Conservation (phyloP, 2,888 invertebrate genomes). For the Drosophila neoperkinsi region DNA sequence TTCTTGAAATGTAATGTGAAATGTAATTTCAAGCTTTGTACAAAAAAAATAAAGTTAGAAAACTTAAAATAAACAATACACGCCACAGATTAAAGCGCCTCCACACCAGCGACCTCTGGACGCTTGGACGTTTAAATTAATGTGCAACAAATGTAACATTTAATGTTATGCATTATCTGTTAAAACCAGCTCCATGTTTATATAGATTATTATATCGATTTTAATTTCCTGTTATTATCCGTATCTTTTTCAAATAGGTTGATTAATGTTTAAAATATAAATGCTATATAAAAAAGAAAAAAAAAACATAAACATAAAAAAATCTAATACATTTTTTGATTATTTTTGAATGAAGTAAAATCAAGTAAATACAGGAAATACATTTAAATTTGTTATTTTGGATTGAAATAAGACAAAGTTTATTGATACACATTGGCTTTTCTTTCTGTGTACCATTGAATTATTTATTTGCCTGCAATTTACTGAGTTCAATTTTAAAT, state of each 20-base stretch:
- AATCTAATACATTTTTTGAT: rapidly evolving
- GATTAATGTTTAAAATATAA: too few species aligned
- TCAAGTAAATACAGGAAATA: not conserved
- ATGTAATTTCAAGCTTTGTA: not conserved
- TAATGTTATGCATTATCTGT: too few species aligned
- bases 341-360: not conserved
- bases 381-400: too few species aligned
- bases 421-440: not conserved
- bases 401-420: not conserved
- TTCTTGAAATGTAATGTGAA: not conserved
- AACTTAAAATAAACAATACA: too few species aligned
- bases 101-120: too few species aligned
- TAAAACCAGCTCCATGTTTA: too few species aligned
- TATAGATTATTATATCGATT: too few species aligned
- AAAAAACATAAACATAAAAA: not conserved
- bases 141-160: too few species aligned
- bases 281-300: not conserved
- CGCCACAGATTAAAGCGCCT: too few species aligned
- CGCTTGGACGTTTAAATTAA: too few species aligned
- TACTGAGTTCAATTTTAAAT: not conserved
- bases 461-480: not conserved
- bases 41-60: not conserved
- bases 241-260: too few species aligned
- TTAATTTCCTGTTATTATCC: too few species aligned
- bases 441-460: not conserved